phyloP scores from a whole-genome alignment of 2,888 invertebrate species.

The Drosophila lacicola region DNA sequence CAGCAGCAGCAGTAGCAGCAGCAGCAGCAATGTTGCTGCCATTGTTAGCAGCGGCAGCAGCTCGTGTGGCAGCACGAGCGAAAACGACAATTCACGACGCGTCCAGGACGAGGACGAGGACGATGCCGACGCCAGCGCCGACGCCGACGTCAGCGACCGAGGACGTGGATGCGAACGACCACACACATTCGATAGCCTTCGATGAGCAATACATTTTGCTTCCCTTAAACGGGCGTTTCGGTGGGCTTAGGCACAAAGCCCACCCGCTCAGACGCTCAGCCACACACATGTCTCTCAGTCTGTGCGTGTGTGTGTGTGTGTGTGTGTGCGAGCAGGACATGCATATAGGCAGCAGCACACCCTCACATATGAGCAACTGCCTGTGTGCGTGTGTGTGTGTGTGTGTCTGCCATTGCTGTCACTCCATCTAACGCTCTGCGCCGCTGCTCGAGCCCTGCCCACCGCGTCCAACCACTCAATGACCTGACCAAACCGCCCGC shows the following conservation, averaged over 20 bases:
- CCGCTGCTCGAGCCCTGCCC: constrained; percentile 49
- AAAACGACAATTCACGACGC: constrained; percentile 20
- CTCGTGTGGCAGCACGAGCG: constrained; percentile 25
- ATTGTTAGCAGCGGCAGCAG: constrained; percentile 60
- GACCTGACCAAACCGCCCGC: constrained; percentile 60
- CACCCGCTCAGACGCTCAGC: constrained; percentile 26
- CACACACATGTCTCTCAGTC: constrained; percentile 10
- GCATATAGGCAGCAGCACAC: constrained; percentile 55
- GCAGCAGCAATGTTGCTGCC: constrained; percentile 53
- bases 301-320: not conserved
- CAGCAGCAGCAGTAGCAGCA: constrained; percentile 52
- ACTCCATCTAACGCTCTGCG: constrained; percentile 32
- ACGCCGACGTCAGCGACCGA: constrained; percentile 20
- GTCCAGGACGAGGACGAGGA: constrained; percentile 9
- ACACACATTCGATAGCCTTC: constrained; percentile 81
- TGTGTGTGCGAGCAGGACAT: constrained; percentile 54
- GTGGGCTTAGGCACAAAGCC: constrained; percentile 40
- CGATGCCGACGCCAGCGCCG: constrained; percentile 11
- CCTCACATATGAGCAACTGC: constrained; percentile 30
- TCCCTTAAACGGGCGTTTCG: constrained; percentile 58
- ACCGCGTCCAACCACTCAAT: constrained; percentile 78
- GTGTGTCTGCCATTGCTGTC: constrained; percentile 66
- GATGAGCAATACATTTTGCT: constrained; percentile 82
- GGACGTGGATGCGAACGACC: constrained; percentile 35
- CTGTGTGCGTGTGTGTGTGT: constrained; percentile 3